Conservation (phyloP, 2,888 invertebrate genomes). For the Dicyrtoma fusca region DNA sequence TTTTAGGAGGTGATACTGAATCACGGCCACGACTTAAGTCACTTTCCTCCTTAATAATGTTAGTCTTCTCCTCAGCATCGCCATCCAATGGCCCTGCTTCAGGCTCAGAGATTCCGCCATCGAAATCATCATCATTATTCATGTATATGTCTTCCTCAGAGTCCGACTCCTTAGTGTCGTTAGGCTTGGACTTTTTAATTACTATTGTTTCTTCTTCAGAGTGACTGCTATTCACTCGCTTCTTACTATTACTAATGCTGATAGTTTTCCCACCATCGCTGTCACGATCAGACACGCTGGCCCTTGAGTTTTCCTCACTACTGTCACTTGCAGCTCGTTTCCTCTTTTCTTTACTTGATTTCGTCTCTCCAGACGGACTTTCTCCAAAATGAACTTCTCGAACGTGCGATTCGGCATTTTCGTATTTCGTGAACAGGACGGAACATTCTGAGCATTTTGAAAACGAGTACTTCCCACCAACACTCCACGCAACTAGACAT, state of each 20-base stretch:
- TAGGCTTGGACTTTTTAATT: no score
- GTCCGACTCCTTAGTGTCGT: no score
- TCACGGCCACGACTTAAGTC: neutral
- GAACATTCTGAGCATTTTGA: constrained; percentile 20
- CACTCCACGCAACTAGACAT: constrained; percentile 24
- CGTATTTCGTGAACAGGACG: constrained; percentile 12
- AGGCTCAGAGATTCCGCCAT: neutral
- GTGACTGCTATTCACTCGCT: no score
- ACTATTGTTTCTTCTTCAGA: no score
- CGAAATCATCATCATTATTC: neutral
- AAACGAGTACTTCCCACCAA: constrained; percentile 26
- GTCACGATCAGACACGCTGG: no score
- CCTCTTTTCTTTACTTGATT: no score
- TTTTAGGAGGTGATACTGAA: neutral
- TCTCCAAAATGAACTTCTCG: constrained; percentile 10
- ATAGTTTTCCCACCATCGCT: no score
- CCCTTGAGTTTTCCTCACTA: no score
- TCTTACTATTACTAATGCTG: no score
- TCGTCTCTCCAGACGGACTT: neutral
- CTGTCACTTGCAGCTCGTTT: no score
- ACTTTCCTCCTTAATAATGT: neutral
- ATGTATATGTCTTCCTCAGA: neutral
- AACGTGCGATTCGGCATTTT: constrained; percentile 22
- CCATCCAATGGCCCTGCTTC: neutral
- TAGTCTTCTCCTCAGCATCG: neutral